Conservation (phyloP, 2,113 vertebrate species). For the Sphyrna mokarran region DNA sequence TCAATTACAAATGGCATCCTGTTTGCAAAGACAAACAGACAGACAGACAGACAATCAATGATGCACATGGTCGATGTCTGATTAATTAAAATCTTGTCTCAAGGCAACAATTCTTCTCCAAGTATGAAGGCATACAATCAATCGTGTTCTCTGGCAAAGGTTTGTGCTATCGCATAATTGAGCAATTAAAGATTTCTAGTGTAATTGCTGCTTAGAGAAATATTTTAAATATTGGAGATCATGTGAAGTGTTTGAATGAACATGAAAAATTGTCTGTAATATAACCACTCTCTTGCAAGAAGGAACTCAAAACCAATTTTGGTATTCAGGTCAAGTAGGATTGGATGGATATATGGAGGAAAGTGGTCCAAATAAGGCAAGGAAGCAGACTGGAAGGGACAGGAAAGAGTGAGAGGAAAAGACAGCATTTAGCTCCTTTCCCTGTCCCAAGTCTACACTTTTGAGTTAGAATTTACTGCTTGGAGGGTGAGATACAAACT, state of each 20-base stretch:
- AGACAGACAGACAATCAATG: neutral
- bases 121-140: neutral
- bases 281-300: neutral
- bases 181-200: neutral
- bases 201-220: neutral
- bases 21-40: no score
- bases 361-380: no score
- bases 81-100: neutral
- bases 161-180: neutral
- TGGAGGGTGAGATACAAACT: neutral
- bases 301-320: neutral
- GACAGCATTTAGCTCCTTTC: neutral
- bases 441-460: neutral
- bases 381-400: neutral
- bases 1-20: neutral
- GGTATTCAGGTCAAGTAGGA: neutral
- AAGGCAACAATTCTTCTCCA: neutral
- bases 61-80: no score
- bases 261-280: neutral
- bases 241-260: neutral
- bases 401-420: neutral
- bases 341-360: neutral
- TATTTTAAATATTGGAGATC: neutral
- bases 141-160: neutral
- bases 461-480: neutral